These are phyloP conservation scores for Helicoverpa zea DNA, from an alignment of 1,140 invertebrate genomes.

Conservation along the genomic window DNA sequence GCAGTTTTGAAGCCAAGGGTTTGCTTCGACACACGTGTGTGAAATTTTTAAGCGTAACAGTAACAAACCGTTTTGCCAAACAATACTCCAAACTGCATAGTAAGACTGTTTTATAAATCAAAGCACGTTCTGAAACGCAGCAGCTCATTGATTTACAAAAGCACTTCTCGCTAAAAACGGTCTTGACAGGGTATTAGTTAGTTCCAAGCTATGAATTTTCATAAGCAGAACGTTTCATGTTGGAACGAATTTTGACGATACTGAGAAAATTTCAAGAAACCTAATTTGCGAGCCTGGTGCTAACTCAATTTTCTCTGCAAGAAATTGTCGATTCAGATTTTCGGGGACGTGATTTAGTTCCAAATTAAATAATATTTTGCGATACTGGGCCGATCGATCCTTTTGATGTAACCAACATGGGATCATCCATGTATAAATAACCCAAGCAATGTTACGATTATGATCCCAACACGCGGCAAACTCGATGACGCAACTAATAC, in stretches of 20 bases:
- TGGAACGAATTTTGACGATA: constrained; percentile 33
- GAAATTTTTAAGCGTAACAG: not conserved
- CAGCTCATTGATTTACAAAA: constrained; percentile 20
- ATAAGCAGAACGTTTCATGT: constrained; percentile 21
- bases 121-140: not conserved
- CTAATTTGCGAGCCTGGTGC: constrained; percentile 62
- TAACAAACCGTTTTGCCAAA: not conserved
- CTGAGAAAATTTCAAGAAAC: constrained; percentile 43
- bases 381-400: constrained; percentile 31
- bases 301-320: constrained; percentile 66
- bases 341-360: constrained; percentile 52
- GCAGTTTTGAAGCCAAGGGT: not conserved
- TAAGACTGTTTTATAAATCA: not conserved
- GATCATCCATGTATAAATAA: constrained; percentile 31
- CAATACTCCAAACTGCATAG: not conserved
- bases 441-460: constrained; percentile 15
- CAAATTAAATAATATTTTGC: constrained; percentile 58
- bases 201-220: constrained; percentile 27
- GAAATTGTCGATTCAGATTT: constrained; percentile 61
- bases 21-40: not conserved
- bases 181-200: constrained; percentile 21
- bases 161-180: constrained; percentile 18
- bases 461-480: constrained; percentile 30
- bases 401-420: constrained; percentile 23
- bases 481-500: constrained; percentile 47